Conservation (phyloP, 2,888 invertebrate species). For the Bursaphelenchus okinawaensis region DNA sequence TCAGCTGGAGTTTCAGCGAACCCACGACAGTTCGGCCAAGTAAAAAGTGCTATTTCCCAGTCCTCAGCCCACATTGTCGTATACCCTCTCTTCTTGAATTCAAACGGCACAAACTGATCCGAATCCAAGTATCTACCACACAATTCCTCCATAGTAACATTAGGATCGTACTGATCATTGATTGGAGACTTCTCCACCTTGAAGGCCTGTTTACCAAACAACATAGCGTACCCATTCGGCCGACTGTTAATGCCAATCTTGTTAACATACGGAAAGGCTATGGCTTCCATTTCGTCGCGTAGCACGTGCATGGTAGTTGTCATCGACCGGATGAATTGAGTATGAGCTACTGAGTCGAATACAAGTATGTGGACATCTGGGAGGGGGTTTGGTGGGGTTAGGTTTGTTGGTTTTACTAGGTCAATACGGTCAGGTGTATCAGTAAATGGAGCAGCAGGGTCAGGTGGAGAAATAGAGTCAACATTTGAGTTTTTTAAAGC, state of each 20-base stretch:
- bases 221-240: slow-evolving; percentile 20
- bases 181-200: too few relatives aligned
- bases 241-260: slow-evolving; percentile 22
- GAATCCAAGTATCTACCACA: slow-evolving; percentile 13
- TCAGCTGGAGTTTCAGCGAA: slow-evolving; percentile 9
- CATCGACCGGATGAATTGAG: slow-evolving; percentile 15
- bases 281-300: slow-evolving; percentile 10
- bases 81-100: neutral
- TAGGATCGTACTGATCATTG: too few relatives aligned
- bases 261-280: slow-evolving; percentile 10
- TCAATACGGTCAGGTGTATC: too few relatives aligned
- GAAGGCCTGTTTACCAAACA: slow-evolving; percentile 12
- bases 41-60: slow-evolving; percentile 5
- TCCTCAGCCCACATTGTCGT: neutral
- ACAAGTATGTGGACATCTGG: slow-evolving; percentile 16
- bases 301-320: slow-evolving; percentile 13
- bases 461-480: too few relatives aligned
- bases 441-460: too few relatives aligned
- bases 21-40: slow-evolving; percentile 16
- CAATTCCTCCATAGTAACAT: too few relatives aligned
- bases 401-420: neutral
- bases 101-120: slow-evolving; percentile 1
- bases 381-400: neutral
- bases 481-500: too few relatives aligned
- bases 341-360: slow-evolving; percentile 6